These are phyloP conservation scores for Bettongia penicillata DNA, from an alignment of 2,113 vertebrate genomes.

Conservation along the genomic window DNA sequence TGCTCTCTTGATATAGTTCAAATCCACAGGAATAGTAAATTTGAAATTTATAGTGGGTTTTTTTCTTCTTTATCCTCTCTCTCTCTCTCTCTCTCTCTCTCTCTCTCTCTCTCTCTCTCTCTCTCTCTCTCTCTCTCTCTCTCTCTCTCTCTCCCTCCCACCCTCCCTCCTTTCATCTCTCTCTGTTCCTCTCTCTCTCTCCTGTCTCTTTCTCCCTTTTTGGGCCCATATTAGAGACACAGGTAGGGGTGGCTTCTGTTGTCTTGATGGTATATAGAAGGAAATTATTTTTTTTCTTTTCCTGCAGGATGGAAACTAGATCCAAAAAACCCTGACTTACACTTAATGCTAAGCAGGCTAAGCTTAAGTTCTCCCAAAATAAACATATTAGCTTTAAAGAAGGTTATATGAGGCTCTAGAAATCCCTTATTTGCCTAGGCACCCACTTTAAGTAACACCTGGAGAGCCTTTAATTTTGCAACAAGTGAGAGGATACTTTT, in stretches of 20 bases:
- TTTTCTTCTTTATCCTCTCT: not conserved
- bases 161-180: not conserved
- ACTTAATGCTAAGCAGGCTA: slow-evolving; percentile 11
- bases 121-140: too few species aligned
- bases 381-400: slow-evolving; percentile 35
- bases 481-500: not conserved
- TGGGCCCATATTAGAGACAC: not conserved
- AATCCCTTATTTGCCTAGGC: slow-evolving; percentile 30
- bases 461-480: slow-evolving; percentile 25
- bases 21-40: not conserved
- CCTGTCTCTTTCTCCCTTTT: not conserved
- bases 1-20: not conserved
- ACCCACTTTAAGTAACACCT: not conserved
- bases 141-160: too few species aligned
- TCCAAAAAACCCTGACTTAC: slow-evolving; percentile 40
- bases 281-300: slow-evolving; percentile 24
- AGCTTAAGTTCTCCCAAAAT: slow-evolving; percentile 17
- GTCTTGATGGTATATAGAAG: slow-evolving; percentile 1
- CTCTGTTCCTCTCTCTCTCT: not conserved
- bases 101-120: not conserved
- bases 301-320: slow-evolving; percentile 21
- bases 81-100: not conserved
- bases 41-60: not conserved
- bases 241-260: not conserved
- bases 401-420: not conserved